Base-by-base conservation (phyloP, 2,797 vertebrate species). In the Channallabes apus region DNA sequence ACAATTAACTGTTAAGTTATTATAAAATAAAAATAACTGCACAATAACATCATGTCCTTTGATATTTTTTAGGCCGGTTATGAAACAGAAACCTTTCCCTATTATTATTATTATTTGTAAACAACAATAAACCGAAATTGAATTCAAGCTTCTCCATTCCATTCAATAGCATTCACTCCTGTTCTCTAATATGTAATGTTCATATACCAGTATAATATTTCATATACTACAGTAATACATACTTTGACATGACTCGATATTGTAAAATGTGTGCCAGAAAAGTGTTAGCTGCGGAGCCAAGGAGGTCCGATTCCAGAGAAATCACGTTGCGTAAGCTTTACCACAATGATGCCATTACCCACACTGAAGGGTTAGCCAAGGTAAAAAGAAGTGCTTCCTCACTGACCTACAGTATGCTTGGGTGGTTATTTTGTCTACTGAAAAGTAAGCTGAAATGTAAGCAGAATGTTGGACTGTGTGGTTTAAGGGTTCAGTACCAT, bases 311-410 rank as follows among this genome's bases (percentile, higher is more conserved):
- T 72, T 86, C 78, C 72, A 27, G 58, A 75, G 59, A 17, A 85
- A 59, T 64, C 76, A 58, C 51, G 68, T 88, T 46, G 81, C 32
- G 56, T 29, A 65, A 59, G 87, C 71, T 67, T 82, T 27, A 87
- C 86, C 82, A 87, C 86, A 82, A 84, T 82, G 86, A 84, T 1
- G 54, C n/a, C 71, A 82, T 84, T 51, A 77, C 54, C 82, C 78
- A 77, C 82, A 76, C 6, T 29, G 46, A 87, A 29, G 75, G 80
- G 65, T 78, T 82, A 84, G 67, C 71, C 82, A 67, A 84, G 71
- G 61, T 27, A 58, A 87, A 65, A 80, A 73, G 29, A 85, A 75
- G 67, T 56, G 59, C 82, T 87, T 85, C 29, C 78, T 82, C 12
- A 54, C 62, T 82, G 71, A 71, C 68, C 80, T 41, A 67, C 46